Conservation (phyloP, 1,140 invertebrate species). For the Nilaparvata lugens region DNA sequence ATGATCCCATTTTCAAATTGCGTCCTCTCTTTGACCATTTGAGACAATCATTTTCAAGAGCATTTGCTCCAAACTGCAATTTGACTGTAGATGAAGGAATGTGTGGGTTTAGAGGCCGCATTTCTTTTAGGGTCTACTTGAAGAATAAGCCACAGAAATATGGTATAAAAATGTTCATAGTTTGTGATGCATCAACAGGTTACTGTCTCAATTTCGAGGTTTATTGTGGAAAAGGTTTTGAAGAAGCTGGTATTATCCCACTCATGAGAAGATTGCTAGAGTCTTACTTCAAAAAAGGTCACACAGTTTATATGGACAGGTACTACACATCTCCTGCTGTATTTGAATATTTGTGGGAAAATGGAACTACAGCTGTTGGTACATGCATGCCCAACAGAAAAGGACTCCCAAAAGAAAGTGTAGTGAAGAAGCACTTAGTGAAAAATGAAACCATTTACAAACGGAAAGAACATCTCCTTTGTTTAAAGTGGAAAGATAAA, state of each 20-base stretch:
- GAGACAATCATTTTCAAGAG: background rate
- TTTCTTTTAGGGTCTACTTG: background rate
- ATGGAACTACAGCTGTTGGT: background rate
- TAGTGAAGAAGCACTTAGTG: too few relatives aligned
- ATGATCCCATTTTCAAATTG: background rate
- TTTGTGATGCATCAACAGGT: background rate
- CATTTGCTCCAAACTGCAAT: background rate
- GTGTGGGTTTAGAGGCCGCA: background rate
- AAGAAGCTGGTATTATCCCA: background rate
- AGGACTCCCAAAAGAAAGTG: background rate
- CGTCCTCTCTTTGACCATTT: background rate
- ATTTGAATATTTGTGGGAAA: background rate
- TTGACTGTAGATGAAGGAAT: background rate
- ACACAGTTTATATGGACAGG: background rate
- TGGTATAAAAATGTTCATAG: background rate
- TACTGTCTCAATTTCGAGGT: background rate
- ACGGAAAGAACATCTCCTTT: slow-evolving; percentile 4
- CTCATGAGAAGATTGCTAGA: background rate
- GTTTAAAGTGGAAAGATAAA: slow-evolving; percentile 11
- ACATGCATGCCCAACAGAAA: background rate
- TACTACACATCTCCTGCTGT: background rate
- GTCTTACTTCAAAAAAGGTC: background rate
- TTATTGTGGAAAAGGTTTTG: background rate
- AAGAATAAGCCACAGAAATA: background rate
- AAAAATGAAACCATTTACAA: slow-evolving; percentile 1